Percentiles rank a stretch among this genome's conserved stretches.
Conservation (phyloP, 2,888 invertebrate species). For the Platycheirus rosarum region DNA sequence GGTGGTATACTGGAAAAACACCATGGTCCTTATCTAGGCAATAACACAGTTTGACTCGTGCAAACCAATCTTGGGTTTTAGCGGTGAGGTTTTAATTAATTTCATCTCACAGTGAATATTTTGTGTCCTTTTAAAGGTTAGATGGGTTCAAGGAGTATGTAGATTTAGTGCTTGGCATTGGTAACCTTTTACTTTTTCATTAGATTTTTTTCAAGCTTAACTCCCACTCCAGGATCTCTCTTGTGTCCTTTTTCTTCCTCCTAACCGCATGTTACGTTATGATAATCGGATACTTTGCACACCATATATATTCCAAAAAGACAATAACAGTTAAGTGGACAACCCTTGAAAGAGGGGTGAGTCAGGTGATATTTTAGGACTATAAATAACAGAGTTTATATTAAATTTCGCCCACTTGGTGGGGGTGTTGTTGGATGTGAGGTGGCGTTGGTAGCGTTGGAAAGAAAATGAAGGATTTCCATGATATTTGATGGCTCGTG, state of each 20-base stretch:
- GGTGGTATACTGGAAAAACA: too few relatives aligned
- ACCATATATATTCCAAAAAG: constrained; percentile 68
- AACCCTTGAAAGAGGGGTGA: constrained; percentile 15
- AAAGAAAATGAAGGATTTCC: constrained; percentile 48
- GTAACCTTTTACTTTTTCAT: constrained; percentile 53
- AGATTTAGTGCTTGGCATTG: constrained; percentile 58
- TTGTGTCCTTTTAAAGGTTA: constrained; percentile 9
- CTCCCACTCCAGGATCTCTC: constrained; percentile 10
- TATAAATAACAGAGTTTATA: constrained; percentile 13
- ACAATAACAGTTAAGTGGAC: constrained; percentile 55
- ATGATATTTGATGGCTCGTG: constrained; percentile 61
- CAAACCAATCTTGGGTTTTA: constrained; percentile 29
- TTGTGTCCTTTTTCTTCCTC: constrained; percentile 35
- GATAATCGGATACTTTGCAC: constrained; percentile 72
- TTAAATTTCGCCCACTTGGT: not conserved
- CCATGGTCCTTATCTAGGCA: constrained; percentile 40
- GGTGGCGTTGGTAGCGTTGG: not conserved
- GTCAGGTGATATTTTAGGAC: constrained; percentile 45
- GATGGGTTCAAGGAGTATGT: constrained; percentile 55
- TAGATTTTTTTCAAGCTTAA: constrained; percentile 18
- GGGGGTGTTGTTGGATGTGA: not conserved
- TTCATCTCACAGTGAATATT: constrained; percentile 68
- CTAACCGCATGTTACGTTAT: constrained; percentile 69
- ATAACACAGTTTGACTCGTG: constrained; percentile 56
- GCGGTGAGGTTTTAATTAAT: constrained; percentile 72